These are phyloP conservation scores for Epinotia nisella DNA, from an alignment of 2,888 invertebrate species.

Conservation along the genomic window DNA sequence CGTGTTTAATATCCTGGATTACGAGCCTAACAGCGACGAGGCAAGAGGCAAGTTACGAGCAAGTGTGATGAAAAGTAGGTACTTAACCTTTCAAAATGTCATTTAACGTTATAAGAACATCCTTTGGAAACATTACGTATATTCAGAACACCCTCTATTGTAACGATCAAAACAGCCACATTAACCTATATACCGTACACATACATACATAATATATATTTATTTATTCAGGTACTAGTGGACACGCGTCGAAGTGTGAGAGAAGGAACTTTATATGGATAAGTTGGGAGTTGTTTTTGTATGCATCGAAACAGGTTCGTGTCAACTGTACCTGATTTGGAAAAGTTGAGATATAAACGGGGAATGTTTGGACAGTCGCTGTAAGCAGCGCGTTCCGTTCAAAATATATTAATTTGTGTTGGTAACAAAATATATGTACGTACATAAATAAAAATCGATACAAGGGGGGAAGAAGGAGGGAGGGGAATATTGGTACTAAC, in stretches of 20 bases:
- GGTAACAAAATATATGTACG: no score
- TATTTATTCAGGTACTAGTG: background rate
- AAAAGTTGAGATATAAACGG: background rate
- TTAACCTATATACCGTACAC: slow-evolving; percentile 32
- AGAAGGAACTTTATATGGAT: background rate
- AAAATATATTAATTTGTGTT: no score
- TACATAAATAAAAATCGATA: no score
- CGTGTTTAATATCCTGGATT: no score
- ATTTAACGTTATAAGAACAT: slow-evolving; percentile 10
- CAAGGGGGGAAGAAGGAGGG: no score
- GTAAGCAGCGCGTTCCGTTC: no score
- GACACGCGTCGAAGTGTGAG: background rate
- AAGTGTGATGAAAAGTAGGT: no score
- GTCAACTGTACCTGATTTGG: background rate
- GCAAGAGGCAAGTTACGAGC: no score
- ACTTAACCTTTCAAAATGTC: slow-evolving; percentile 28
- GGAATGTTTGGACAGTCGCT: no score
- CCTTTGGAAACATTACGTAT: slow-evolving; percentile 28
- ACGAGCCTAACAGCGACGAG: no score
- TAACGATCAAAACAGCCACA: slow-evolving; percentile 39
- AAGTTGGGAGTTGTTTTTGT: background rate
- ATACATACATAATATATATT: no score
- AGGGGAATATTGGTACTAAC: no score
- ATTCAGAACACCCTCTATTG: slow-evolving; percentile 38
- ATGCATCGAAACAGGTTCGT: background rate